These are phyloP conservation scores for Folsomia candida DNA, from an alignment of 2,888 invertebrate genomes.

Conservation along the genomic window DNA sequence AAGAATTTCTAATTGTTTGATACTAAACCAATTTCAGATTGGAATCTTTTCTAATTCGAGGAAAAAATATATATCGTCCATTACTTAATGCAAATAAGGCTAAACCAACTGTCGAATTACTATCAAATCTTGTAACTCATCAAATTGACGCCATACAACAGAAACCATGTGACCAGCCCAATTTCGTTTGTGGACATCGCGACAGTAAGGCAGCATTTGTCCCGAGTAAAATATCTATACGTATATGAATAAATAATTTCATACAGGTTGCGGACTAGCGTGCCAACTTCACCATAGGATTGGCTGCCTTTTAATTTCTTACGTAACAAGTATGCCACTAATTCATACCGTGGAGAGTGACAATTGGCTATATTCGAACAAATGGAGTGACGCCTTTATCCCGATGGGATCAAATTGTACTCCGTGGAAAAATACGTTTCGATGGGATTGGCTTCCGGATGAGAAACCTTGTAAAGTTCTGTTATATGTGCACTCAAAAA, in stretches of 20 bases:
- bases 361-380: background rate
- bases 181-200: background rate
- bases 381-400: background rate
- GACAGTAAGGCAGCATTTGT: too few species aligned
- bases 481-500: too few species aligned
- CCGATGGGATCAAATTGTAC: background rate
- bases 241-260: background rate
- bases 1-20: too few species aligned
- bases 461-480: too few species aligned
- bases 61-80: too few species aligned
- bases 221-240: too few species aligned
- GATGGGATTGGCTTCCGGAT: background rate
- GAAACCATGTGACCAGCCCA: background rate
- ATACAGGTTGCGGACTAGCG: background rate
- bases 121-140: too few species aligned
- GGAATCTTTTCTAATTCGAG: too few species aligned
- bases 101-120: too few species aligned
- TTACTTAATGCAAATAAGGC: too few species aligned
- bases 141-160: background rate
- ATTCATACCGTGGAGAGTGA: background rate
- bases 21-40: too few species aligned
- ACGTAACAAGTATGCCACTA: background rate
- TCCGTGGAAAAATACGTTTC: background rate
- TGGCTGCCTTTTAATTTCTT: background rate
- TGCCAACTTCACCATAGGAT: background rate